Conservation (phyloP, 2,113 vertebrate species). For the Thunnus thynnus region DNA sequence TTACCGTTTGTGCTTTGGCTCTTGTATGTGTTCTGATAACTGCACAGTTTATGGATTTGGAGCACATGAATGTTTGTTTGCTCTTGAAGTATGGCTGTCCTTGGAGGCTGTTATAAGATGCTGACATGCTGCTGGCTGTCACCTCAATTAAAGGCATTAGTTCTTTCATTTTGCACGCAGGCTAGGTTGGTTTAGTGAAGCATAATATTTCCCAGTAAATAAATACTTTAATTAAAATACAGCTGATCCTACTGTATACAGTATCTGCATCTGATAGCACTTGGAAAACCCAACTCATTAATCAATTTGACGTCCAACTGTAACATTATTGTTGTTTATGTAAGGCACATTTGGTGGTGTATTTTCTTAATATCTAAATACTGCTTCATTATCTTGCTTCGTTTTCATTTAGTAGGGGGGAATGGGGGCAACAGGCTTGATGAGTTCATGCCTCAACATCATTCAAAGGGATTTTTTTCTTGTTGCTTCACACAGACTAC, state of each 20-base stretch:
- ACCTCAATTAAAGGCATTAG: constrained; percentile 40
- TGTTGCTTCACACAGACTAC: background rate
- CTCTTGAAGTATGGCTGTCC: constrained; percentile 26
- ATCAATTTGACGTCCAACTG: constrained; percentile 1
- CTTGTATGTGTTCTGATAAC: constrained; percentile 47
- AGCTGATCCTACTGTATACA: constrained; percentile 16
- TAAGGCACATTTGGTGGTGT: background rate
- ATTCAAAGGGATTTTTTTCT: background rate
- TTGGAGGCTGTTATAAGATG: constrained; percentile 27
- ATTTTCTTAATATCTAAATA: background rate
- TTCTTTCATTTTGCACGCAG: constrained; percentile 45
- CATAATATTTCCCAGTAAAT: constrained; percentile 15
- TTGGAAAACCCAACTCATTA: background rate
- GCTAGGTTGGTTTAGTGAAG: constrained; percentile 25
- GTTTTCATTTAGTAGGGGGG: background rate
- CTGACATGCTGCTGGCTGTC: constrained; percentile 55
- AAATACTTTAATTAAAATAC: constrained; percentile 13
- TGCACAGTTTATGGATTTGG: constrained; percentile 39
- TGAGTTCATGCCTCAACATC: background rate
- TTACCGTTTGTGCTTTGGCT: background rate
- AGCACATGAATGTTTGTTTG: constrained; percentile 20
- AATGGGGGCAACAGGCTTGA: background rate
- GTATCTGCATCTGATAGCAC: constrained; percentile 5
- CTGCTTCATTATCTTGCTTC: background rate
- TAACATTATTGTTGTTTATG: background rate